Evolutionary conservation across 2,888 invertebrate genomes (phyloP).

Genomic region (Aphidoletes aphidimyza): DNA sequence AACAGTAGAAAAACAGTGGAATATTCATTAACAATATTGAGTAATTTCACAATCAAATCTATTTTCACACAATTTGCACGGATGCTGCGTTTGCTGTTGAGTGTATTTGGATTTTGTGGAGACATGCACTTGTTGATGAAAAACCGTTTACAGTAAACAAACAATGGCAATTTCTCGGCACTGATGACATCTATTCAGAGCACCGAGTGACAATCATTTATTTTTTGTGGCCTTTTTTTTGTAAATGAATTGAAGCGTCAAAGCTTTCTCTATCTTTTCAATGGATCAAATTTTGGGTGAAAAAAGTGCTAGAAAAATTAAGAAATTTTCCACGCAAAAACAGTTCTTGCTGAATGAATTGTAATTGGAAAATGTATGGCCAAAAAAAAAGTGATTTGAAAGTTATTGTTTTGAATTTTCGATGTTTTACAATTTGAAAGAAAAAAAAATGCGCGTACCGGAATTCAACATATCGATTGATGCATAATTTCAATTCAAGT

Average conservation of each 20-base stretch:
- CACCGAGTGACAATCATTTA: neutral
- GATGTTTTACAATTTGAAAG: neutral
- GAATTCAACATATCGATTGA: neutral
- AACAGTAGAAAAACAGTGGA: neutral
- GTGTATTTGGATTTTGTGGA: no score
- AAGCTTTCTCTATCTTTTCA: slow-evolving; percentile 21
- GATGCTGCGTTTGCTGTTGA: neutral
- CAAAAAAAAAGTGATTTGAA: neutral
- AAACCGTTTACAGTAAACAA: neutral
- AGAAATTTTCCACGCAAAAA: neutral
- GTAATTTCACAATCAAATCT: slow-evolving; percentile 43
- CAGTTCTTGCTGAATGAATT: neutral
- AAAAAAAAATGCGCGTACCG: neutral
- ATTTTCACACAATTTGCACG: slow-evolving; percentile 51
- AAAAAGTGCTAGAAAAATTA: neutral
- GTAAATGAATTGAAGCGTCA: neutral
- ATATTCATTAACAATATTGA: slow-evolving; percentile 34
- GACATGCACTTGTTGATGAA: no score
- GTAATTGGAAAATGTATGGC: neutral
- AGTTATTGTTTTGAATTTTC: neutral
- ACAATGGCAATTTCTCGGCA: slow-evolving; percentile 16
- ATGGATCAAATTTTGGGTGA: neutral
- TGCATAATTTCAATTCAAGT: neutral
- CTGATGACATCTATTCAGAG: slow-evolving; percentile 8
- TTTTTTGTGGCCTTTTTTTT: neutral